A percentile compares a stretch with the other conserved stretches of the same genome.
These are phyloP conservation scores for Mobula birostris DNA, from an alignment of 2,113 vertebrate genomes.

Conservation along the genomic window DNA sequence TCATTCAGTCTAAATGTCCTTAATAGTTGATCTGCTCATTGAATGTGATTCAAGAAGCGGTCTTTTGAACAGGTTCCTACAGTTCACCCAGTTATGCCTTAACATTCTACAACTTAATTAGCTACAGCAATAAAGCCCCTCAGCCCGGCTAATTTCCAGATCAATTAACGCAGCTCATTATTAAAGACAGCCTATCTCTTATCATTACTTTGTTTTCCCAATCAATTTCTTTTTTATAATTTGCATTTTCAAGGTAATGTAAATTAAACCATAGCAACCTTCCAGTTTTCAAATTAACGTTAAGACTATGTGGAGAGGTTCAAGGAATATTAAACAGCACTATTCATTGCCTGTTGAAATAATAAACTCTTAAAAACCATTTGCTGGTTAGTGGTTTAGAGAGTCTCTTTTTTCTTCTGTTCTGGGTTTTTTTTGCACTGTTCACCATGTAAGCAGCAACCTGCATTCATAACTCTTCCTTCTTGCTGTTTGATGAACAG, in stretches of 20 bases:
- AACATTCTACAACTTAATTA: neutral
- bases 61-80: neutral
- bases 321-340: neutral
- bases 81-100: neutral
- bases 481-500: neutral
- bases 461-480: neutral
- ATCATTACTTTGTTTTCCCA: neutral
- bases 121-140: neutral
- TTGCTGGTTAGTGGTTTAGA: neutral
- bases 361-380: neutral
- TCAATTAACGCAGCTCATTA: neutral
- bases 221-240: neutral
- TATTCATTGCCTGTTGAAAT: neutral
- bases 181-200: neutral
- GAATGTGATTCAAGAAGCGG: neutral
- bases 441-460: neutral
- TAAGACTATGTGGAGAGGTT: neutral
- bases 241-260: neutral
- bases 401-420: neutral
- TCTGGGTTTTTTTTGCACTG: neutral
- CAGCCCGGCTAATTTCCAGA: neutral
- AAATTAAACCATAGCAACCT: neutral
- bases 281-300: neutral
- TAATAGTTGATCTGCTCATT: neutral
- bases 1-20: neutral